Base-by-base conservation (phyloP, 1,140 invertebrate species). In the Hycleus phaleratus region DNA sequence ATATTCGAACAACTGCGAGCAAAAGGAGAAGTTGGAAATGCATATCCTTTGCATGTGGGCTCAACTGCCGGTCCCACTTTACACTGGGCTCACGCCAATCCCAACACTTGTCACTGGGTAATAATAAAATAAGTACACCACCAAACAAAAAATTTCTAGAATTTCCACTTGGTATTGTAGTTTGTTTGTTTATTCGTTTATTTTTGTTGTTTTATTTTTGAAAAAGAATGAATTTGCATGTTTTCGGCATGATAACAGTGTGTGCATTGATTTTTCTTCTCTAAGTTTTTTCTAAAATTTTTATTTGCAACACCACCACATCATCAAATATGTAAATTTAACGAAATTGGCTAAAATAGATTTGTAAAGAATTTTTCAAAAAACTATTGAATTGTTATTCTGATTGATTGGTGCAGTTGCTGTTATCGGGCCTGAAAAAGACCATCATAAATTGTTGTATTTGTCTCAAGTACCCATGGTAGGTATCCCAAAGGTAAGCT, bases 1-100 rank as follows among this genome's bases (percentile, higher is more conserved):
- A 92, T 93, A 79, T 92, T 93, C 84, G 90, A 93, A 79, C 87
- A 86, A 78, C 84, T 93, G 73, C 83, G 90, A 72, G 87, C 89
- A 75, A 87, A 86, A 74, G 87, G 91, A 77, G 86, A 90, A 73
- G 83, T 90, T 68, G 88, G 88, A 74, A 90, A 86, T 79, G 88
- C 87, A 71, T 91, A 88, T 79, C 88, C 88, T 70, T 85, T 90
- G 72, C 86, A 89, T 74, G 88, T 91, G 81, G 84, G 84, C 49
- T 75, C 76, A 57, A 73, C 75, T 62, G 73, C 75, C 48, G 68
- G 70, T 43, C 71, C 71, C 60, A 73, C 71, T 39, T 62, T 73
- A 59, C 68, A 73, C 67, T 67, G 66, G 70, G 63, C 70, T 64
- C 71, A 71, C 60, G 67, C 66, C 63, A 69, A 73, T 66, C 68